Evolutionary conservation across 2,888 invertebrate genomes (phyloP).

Genomic region (Geophilus truncorum): DNA sequence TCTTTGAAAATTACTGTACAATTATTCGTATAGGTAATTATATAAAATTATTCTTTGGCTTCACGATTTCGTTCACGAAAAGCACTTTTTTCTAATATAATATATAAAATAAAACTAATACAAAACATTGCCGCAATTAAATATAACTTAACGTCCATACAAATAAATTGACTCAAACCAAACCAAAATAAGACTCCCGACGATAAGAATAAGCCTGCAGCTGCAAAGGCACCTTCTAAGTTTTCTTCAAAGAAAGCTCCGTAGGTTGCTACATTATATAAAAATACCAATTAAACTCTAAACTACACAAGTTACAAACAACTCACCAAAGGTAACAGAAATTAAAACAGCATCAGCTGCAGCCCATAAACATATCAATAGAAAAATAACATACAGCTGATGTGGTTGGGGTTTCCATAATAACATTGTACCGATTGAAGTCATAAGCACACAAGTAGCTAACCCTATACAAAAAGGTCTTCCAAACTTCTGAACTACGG

Average conservation of each 20-base stretch:
- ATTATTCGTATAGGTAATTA: no score
- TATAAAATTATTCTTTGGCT: no score
- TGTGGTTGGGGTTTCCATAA: not conserved
- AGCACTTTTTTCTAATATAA: not conserved
- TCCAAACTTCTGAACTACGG: not conserved
- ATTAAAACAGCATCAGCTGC: not conserved
- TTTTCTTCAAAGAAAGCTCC: conserved; percentile 11
- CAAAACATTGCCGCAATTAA: not conserved
- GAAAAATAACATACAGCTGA: not conserved
- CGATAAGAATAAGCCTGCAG: not conserved
- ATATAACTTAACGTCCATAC: not conserved
- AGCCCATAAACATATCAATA: not conserved
- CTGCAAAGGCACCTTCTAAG: not conserved
- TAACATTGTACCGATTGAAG: not conserved
- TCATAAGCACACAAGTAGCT: not conserved
- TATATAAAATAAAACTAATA: not conserved
- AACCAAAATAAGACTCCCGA: not conserved
- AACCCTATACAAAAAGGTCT: not conserved
- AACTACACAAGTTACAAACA: not conserved
- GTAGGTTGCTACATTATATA: not conserved
- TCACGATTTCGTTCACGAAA: no score
- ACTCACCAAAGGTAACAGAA: not conserved
- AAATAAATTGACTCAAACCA: not conserved
- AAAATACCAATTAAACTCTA: not conserved
- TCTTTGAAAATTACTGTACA: no score